Evolutionary conservation across 2,888 invertebrate species (phyloP), one percentile per base, ranked within the genome.

Genomic region (Yponomeuta sedellus): DNA sequence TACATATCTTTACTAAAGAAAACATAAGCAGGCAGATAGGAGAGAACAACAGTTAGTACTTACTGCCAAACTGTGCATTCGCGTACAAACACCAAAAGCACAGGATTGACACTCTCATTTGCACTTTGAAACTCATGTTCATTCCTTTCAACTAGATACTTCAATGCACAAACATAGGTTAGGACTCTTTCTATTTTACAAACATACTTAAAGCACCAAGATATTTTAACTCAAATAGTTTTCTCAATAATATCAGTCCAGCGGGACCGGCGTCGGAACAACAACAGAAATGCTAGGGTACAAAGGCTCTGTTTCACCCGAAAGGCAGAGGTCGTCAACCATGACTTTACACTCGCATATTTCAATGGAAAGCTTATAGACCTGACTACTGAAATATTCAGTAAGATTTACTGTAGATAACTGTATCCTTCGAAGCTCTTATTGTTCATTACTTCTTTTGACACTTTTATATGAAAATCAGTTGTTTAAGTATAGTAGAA

Each of bases 11-110:
- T 28, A 5, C 28, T 28, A 28, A 28, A 28, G 28, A 28, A 28
- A 28, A 28, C 28, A 28, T 28, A 28, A 28, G 28, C 5, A 28
- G 28, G 28, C 5, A 34, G 34, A 6, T 34, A 34, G 34, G 34
- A 34, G 8, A 34, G 10, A 1, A 34, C 5, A 34, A 34, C 34
- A 34, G 34, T 34, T 34, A 6, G 39, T 61, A 86, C 89, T 88
- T 80, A 91, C 90, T 86, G 67, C 90, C 89, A 80, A 91, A 91
- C 69, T 91, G 88, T 66, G 86, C 90, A 66, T 77, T 74, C 65
- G 80, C 85, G 68, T 73, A 80, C 81, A 85, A 82, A 70, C 79
- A 73, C 66, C 82, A 75, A 72, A 79, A 70, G 74, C 78, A 79
- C 69, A 85, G 70, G 64, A 83, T 72, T 66, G 79, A 71, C 71